These are phyloP conservation scores for Platycheirus rosarum DNA, from an alignment of 2,888 invertebrate genomes.

Conservation along the genomic window DNA sequence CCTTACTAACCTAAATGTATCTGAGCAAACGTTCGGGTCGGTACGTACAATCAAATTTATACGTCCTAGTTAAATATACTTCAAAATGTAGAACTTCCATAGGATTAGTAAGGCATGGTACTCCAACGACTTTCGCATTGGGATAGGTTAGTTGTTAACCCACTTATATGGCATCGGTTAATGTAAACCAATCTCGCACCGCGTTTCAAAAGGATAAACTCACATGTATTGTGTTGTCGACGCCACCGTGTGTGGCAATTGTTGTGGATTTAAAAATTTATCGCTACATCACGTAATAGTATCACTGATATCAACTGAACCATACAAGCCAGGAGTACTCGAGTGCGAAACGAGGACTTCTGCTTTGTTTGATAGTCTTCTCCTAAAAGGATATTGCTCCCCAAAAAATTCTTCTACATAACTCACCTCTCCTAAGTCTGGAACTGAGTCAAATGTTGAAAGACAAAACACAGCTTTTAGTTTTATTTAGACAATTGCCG, in stretches of 20 bases:
- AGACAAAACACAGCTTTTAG: slow-evolving; percentile 1
- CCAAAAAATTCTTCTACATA: background rate
- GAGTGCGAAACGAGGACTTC: slow-evolving; percentile 16
- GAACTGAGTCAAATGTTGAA: slow-evolving; percentile 21
- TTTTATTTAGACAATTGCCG: background rate
- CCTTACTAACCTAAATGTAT: too few species aligned
- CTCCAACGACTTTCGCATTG: slow-evolving; percentile 50
- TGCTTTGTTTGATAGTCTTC: slow-evolving; percentile 20
- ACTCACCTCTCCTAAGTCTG: background rate
- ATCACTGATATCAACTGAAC: slow-evolving; percentile 30
- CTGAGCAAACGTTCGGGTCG: too few species aligned
- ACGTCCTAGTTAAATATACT: slow-evolving; percentile 4
- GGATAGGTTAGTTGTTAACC: slow-evolving; percentile 56
- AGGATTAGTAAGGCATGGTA: background rate
- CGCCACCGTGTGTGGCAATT: slow-evolving; percentile 14
- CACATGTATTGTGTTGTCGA: background rate
- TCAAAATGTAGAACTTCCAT: background rate
- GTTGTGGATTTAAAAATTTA: slow-evolving; percentile 37
- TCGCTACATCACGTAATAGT: slow-evolving; percentile 46
- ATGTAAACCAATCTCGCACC: slow-evolving; percentile 34
- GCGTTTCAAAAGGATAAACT: slow-evolving; percentile 1
- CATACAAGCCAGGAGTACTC: slow-evolving; percentile 18
- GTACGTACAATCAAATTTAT: background rate
- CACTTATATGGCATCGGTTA: slow-evolving; percentile 47
- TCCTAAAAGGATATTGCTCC: slow-evolving; percentile 47